phyloP scores from a whole-genome alignment of 2,113 vertebrate species.

The Malurus elegans region DNA sequence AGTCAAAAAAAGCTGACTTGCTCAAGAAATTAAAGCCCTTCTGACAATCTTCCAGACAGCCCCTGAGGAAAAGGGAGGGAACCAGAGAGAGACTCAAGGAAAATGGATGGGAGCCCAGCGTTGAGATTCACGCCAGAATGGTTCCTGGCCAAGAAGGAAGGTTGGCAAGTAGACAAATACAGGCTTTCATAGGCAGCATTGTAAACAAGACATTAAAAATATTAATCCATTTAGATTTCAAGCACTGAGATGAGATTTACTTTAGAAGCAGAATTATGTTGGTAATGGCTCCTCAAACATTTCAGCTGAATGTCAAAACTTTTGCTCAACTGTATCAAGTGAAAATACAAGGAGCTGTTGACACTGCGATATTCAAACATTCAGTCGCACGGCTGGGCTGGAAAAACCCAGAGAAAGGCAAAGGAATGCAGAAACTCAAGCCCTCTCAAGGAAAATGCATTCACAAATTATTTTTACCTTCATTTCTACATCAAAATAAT shows the following conservation, averaged over 20 bases:
- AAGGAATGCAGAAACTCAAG: slow-evolving; percentile 38
- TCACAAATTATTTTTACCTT: slow-evolving; percentile 36
- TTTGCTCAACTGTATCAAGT: slow-evolving; percentile 30
- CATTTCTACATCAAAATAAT: not conserved
- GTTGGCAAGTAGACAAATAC: slow-evolving; percentile 66
- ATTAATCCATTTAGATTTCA: slow-evolving; percentile 51
- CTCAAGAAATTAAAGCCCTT: slow-evolving; percentile 71
- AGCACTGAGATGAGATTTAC: slow-evolving; percentile 29
- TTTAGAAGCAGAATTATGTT: slow-evolving; percentile 44
- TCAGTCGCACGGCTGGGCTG: not conserved
- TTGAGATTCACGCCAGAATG: slow-evolving; percentile 60
- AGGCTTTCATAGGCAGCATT: slow-evolving; percentile 65
- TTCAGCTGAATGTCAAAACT: slow-evolving; percentile 40
- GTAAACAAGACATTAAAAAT: slow-evolving; percentile 67
- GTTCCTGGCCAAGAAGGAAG: slow-evolving; percentile 65
- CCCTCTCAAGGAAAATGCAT: not conserved
- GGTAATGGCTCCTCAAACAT: slow-evolving; percentile 49
- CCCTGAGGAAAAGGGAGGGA: slow-evolving; percentile 67
- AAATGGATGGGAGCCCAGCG: slow-evolving; percentile 69
- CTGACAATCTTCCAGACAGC: slow-evolving; percentile 67
- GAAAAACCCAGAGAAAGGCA: slow-evolving; percentile 37
- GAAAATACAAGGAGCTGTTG: slow-evolving; percentile 5
- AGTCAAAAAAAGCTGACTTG: slow-evolving; percentile 69
- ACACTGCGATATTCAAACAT: slow-evolving; percentile 23
- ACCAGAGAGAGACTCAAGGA: slow-evolving; percentile 50